Evolutionary conservation across 2,888 invertebrate genomes (phyloP).

Genomic region (Drosophila limbata): DNA sequence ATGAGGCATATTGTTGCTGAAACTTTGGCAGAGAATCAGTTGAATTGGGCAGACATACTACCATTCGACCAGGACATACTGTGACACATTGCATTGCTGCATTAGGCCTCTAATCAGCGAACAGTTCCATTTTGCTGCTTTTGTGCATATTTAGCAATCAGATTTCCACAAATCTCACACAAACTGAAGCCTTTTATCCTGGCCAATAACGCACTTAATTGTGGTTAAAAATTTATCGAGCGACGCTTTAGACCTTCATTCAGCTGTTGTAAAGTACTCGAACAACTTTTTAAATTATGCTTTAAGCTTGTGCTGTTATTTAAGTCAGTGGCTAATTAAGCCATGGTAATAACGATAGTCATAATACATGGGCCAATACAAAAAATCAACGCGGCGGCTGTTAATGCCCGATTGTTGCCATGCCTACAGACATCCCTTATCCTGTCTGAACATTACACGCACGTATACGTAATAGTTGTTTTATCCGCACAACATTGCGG

Average conservation of each 20-base stretch:
- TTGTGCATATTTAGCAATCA: conserved; percentile 53
- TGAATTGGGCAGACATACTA: conserved; percentile 18
- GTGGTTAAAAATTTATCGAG: not conserved
- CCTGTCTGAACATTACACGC: conserved; percentile 30
- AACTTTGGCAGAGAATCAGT: not conserved
- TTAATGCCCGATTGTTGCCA: conserved; percentile 57
- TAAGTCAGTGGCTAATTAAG: conserved; percentile 75
- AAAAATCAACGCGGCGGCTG: conserved; percentile 52
- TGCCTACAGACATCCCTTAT: conserved; percentile 24
- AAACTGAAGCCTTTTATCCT: conserved; percentile 5
- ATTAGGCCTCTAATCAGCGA: conserved; percentile 47
- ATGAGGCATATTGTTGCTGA: conserved; percentile 27
- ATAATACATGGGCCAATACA: conserved; percentile 22
- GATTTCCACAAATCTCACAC: conserved; percentile 38
- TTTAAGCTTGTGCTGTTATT: conserved; percentile 57
- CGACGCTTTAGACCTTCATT: not conserved
- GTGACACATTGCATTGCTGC: conserved; percentile 25
- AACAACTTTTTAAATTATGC: conserved; percentile 49
- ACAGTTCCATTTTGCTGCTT: conserved; percentile 45
- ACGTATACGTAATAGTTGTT: conserved; percentile 53
- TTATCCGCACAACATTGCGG: conserved; percentile 65
- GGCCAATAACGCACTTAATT: not conserved
- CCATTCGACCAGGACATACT: conserved; percentile 13
- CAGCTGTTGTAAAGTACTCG: conserved; percentile 8
- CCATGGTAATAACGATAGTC: conserved; percentile 67